Base-by-base conservation (phyloP, 2,888 invertebrate genomes). In the Chouioia cunea region DNA sequence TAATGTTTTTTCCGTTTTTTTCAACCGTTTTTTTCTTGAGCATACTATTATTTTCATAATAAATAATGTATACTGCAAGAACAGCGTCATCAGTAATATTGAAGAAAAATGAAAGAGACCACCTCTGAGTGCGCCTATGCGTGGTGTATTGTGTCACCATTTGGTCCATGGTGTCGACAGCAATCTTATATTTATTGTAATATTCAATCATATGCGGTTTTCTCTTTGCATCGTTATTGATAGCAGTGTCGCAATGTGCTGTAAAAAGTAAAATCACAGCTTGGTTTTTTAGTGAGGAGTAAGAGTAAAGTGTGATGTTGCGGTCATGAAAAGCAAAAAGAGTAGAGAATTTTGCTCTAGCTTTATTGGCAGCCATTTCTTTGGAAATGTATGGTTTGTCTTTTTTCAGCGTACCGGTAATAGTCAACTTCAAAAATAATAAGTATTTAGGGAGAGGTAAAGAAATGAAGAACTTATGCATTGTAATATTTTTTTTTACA, bases 201-300 rank as follows among this genome's bases (percentile, higher is more conserved):
- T 27, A 27, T 6, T 3, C 6, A 27, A 27, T 27, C 3, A 27
- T 27, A 6, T 27, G 3, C 27, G 27, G 27, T 27, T 27, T 27
- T 27, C 6, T 27, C 6, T 27, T 27, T 6, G 3, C 27, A 6
- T 27, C 27, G 27, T 27, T 6, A 6, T 27, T 27, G 3, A 27
- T 6, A 27, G 27, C 3, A 27, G 27, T 6, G 6, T 27, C 27
- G 27, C 4, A 27, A 6, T 27, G 27, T 6, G 6, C 6, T 3
- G 27, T 27, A 4, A 75, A 75, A 22, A 77, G 20, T 65, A 76
- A 22, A 63, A 77, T 75, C 18, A 78, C 76, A 20, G 71, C 71
- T 65, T 79, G 77, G n/a, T 76, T 77, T 70, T 77, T 77, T 74
- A 77, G 77, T 16, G 71, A 74, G 44, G 76, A 77, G 62, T 78